Conservation (phyloP, 2,797 vertebrate genomes). For the Poeciliopsis infans region DNA sequence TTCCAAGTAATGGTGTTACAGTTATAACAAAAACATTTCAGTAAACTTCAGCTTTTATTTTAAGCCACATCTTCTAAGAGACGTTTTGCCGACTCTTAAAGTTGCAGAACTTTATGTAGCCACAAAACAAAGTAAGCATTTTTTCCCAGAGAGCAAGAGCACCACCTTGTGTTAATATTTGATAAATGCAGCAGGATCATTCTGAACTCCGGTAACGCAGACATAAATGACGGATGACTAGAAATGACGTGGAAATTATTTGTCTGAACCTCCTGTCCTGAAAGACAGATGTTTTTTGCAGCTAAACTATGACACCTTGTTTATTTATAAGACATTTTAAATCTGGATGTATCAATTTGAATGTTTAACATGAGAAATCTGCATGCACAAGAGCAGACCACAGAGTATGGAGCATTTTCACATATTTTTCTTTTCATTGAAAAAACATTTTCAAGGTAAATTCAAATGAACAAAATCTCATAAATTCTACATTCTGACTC, state of each 20-base stretch:
- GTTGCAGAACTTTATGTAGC: neutral
- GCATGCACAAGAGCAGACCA: neutral
- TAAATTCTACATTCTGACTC: neutral
- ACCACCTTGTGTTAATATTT: constrained; percentile 74
- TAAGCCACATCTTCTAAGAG: neutral
- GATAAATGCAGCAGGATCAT: constrained; percentile 27
- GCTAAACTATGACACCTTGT: neutral
- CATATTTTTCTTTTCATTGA: neutral
- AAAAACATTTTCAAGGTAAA: neutral
- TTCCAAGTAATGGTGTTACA: neutral
- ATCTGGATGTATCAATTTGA: neutral
- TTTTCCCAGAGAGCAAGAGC: constrained; percentile 70
- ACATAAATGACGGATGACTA: constrained; percentile 11
- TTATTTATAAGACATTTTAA: neutral
- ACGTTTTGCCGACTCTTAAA: neutral
- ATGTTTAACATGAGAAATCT: neutral
- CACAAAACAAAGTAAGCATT: neutral
- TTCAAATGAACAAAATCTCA: neutral
- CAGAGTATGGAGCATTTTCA: neutral
- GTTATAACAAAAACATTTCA: neutral
- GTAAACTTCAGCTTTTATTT: neutral
- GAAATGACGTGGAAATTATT: constrained; percentile 27
- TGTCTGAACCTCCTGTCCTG: neutral
- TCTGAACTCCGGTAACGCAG: constrained; percentile 17
- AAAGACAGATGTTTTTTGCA: neutral